These are phyloP conservation scores for Sinelater perroti DNA, from an alignment of 2,888 invertebrate genomes.

Conservation along the genomic window DNA sequence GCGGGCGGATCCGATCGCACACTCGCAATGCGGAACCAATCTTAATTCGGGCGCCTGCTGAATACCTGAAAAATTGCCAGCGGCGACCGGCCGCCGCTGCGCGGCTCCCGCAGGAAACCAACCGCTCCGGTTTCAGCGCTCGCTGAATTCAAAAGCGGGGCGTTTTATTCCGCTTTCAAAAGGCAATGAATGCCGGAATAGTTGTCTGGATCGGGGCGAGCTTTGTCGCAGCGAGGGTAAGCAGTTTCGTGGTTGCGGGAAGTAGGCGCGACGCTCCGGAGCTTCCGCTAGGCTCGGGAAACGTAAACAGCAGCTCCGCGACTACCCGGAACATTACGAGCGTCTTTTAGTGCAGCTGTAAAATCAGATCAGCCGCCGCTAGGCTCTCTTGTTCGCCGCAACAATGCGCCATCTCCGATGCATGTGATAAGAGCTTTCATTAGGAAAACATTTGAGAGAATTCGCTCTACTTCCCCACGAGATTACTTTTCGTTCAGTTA, in stretches of 20 bases:
- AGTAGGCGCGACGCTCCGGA: neutral
- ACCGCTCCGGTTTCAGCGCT: constrained; percentile 15
- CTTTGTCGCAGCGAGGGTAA: constrained; percentile 5
- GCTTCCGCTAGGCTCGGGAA: too few relatives aligned
- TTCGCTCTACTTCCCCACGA: too few relatives aligned
- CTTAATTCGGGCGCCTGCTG: constrained; percentile 27
- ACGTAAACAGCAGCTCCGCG: too few relatives aligned
- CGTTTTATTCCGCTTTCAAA: constrained; percentile 21
- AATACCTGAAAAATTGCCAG: constrained; percentile 27
- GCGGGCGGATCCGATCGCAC: constrained; percentile 31
- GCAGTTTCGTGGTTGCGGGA: neutral
- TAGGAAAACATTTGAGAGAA: too few relatives aligned
- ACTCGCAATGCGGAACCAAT: constrained; percentile 28
- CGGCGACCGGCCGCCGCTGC: too few relatives aligned
- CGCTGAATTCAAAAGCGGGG: constrained; percentile 23
- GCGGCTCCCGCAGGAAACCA: neutral
- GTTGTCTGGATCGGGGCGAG: constrained; percentile 11
- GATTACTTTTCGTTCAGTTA: too few relatives aligned
- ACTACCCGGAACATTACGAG: too few relatives aligned
- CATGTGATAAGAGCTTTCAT: too few relatives aligned
- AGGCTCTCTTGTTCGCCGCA: too few relatives aligned
- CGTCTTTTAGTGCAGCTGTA: too few relatives aligned
- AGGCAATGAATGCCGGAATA: constrained; percentile 27
- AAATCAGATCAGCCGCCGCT: too few relatives aligned
- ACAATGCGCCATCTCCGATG: too few relatives aligned